Evolutionary conservation across 1,140 invertebrate species (phyloP), one percentile per base, ranked within the genome.

Genomic region (Adelges cooleyi): DNA sequence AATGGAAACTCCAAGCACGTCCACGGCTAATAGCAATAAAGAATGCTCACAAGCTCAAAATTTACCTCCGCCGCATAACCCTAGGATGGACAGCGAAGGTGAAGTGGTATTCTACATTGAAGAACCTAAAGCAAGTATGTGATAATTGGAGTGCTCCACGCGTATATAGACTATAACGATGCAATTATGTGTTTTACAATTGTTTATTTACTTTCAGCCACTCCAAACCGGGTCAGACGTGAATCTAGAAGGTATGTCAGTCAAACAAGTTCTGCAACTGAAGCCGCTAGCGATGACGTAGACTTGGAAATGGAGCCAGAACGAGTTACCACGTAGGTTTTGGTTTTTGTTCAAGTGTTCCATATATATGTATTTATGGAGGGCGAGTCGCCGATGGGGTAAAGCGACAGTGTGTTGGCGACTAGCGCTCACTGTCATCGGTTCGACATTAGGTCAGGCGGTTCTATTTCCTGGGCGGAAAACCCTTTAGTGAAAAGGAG

Each of bases 61-160:
- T 74, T 13, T 68, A 69, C 44, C 68, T 29, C 68, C 67, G n/a
- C 56, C 67, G 5, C 69, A 17, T 10, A 49, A 23, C 40, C 66
- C 53, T 49, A 53, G 49, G 66, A 68, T n/a, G 66, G 82, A 83
- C 29, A 82, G 80, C 68, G 82, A 84, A 68, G 79, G 81, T 2
- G 84, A 85, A 69, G 80, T 85, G n/a, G 81, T 84, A 18, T 84
- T 83, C 71, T 84, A 84, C 71, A 82, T 82, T 70, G 84, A 86
- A 69, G 83, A 86, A 69, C 81, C 82, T 1, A 82, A 82, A 74
- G 77, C 81, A 44, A 81, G 82, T 77, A 68, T 17, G 54, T 67
- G 8, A 20, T 51, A 13, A 2, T 36, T 42, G 11, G 29, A 11
- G 17, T 54, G 25, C 11, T 38, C n/a, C n/a, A n/a, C n/a, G n/a